Percentiles rank a stretch among this genome's conserved stretches.
Conservation (phyloP, 2,797 vertebrate species). For the Tiaroga cobitis region DNA sequence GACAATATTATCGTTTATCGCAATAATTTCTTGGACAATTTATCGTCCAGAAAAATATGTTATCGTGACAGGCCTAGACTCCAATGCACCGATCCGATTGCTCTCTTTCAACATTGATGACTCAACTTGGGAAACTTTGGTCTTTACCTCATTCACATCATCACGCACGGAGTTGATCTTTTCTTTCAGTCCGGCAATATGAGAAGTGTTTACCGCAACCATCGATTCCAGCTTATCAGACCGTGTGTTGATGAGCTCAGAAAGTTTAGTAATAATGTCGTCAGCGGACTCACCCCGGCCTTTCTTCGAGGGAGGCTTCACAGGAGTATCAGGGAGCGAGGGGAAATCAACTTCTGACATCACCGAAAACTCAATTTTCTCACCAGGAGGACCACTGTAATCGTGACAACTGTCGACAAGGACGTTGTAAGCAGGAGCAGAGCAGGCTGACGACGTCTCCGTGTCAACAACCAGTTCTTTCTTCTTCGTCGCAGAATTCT, state of each 20-base stretch:
- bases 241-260: not conserved
- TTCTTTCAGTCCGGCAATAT: not conserved
- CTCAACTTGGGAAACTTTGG: not conserved
- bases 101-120: not conserved
- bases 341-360: not conserved
- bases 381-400: not conserved
- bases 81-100: not conserved
- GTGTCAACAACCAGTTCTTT: not conserved
- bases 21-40: too few relatives aligned
- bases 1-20: too few relatives aligned
- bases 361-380: not conserved
- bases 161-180: not conserved
- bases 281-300: not conserved
- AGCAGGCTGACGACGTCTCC: not conserved
- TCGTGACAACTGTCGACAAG: not conserved
- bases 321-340: not conserved
- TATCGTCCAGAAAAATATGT: too few relatives aligned
- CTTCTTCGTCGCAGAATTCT: not conserved
- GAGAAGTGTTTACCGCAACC: not conserved
- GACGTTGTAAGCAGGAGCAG: not conserved
- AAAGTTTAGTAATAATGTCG: not conserved
- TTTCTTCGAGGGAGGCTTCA: not conserved
- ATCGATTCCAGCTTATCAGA: not conserved
- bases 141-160: not conserved
- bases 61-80: not conserved